Evolutionary conservation across 2,888 invertebrate species (phyloP), one percentile per base, ranked within the genome.

Genomic region (Sesamia inferens): DNA sequence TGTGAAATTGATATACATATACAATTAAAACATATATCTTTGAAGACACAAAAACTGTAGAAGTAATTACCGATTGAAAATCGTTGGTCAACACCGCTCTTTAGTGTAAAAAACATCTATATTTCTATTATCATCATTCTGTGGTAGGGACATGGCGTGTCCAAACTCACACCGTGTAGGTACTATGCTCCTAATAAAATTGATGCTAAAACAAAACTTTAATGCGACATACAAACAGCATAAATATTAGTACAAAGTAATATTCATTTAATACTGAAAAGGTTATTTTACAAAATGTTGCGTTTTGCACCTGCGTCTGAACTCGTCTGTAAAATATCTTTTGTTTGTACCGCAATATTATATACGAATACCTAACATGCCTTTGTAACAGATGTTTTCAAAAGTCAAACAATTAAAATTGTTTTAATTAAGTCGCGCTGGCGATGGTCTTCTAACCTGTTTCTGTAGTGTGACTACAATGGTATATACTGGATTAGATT

Each of bases 331-430:
- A 76, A 64, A 69, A 76, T 82, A 69, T 64, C 22, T 77, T 77
- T 78, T 80, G 76, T 83, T 80, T 86, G 78, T 80, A 69, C 74
- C 73, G 76, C 76, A 61, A 68, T 84, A 85, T 77, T 81, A 81
- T 70, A 72, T 81, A 78, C 71, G 77, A 77, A 77, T 85, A 75
- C 74, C 82, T 84, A 81, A 3, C 85, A 71, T 87, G 80, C 84
- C 83, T 73, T 63, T 69, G 75, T 67, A 84, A 85, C 86, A 88
- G 85, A 85, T 88, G 89, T 84, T 86, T 85, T 76, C 31, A 70
- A 75, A 79, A 79, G 65, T 69, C 71, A 85, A 89, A 82, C 81
- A 77, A 84, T 86, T 81, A 79, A 71, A 83, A 81, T 77, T 70
- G 65, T 80, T 80, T 80, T 77, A 77, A 77, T 78, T 77, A 79